These are phyloP conservation scores for Copidosoma aretas DNA, from an alignment of 2,888 invertebrate genomes.

Conservation along the genomic window DNA sequence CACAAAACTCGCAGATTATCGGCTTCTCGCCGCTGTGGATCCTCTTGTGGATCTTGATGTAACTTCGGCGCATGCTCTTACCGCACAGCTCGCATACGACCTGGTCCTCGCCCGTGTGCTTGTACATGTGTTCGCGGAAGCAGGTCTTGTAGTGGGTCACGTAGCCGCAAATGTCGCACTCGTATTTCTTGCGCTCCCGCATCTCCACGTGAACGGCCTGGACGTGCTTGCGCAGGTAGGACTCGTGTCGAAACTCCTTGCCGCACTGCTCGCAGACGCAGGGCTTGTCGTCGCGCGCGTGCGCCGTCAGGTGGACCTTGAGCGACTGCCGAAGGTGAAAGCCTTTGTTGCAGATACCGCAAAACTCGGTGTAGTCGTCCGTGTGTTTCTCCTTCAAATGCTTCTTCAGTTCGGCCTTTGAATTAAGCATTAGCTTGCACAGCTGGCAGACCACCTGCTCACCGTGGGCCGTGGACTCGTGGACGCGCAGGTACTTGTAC, in stretches of 20 bases:
- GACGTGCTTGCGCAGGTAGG: constrained; percentile 65
- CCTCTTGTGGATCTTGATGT: constrained; percentile 52
- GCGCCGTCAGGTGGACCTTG: constrained; percentile 57
- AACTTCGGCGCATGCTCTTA: constrained; percentile 55
- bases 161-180: constrained; percentile 63
- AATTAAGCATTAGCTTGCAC: constrained; percentile 57
- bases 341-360: constrained; percentile 57
- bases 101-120: constrained; percentile 60
- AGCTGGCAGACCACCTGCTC: constrained; percentile 52
- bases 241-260: constrained; percentile 64
- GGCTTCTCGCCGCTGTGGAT: constrained; percentile 55
- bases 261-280: constrained; percentile 55
- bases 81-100: constrained; percentile 60
- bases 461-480: constrained; percentile 55
- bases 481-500: constrained; percentile 50
- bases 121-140: constrained; percentile 59
- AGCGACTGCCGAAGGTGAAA: constrained; percentile 55
- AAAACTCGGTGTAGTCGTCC: constrained; percentile 62
- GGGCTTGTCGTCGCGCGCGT: constrained; percentile 43
- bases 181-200: constrained; percentile 64
- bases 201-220: constrained; percentile 49
- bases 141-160: constrained; percentile 61
- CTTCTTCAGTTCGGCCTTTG: constrained; percentile 53
- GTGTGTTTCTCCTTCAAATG: constrained; percentile 62
- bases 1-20: constrained; percentile 55